Conservation (phyloP, 1,140 invertebrate species). For the Telenomus remus region DNA sequence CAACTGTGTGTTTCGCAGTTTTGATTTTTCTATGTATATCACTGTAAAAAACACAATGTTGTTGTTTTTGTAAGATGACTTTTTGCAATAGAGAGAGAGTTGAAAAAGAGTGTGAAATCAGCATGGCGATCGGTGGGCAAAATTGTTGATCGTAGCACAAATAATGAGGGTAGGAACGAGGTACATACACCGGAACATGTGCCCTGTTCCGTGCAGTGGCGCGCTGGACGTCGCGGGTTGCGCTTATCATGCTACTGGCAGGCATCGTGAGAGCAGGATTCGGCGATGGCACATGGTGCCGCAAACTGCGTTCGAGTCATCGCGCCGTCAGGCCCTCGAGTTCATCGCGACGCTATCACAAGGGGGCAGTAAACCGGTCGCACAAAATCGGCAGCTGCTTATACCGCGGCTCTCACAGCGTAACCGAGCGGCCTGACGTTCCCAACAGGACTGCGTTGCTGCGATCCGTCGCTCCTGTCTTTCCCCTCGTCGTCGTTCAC, state of each 20-base stretch:
- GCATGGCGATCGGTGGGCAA: conserved; percentile 14
- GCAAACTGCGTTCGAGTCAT: conserved; percentile 16
- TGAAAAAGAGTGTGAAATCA: too few species aligned
- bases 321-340: conserved; percentile 29
- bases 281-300: conserved; percentile 26
- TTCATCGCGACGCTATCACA: neutral
- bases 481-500: conserved; percentile 44
- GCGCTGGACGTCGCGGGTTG: conserved; percentile 41
- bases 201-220: conserved; percentile 55
- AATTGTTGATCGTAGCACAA: conserved; percentile 13
- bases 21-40: too few species aligned
- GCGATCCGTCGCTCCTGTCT: conserved; percentile 62
- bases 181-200: conserved; percentile 59
- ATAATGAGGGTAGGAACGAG: conserved; percentile 13
- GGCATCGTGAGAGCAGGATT: conserved; percentile 34
- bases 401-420: conserved; percentile 51
- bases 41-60: too few species aligned
- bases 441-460: conserved; percentile 73
- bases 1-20: too few species aligned
- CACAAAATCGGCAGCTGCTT: conserved; percentile 15
- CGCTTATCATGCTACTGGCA: conserved; percentile 47
- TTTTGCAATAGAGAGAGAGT: too few species aligned
- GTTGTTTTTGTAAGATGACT: too few species aligned
- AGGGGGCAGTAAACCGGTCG: conserved; percentile 21
- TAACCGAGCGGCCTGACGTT: conserved; percentile 66